Base-by-base conservation (phyloP, 2,113 vertebrate species). In the Pithys albifrons region DNA sequence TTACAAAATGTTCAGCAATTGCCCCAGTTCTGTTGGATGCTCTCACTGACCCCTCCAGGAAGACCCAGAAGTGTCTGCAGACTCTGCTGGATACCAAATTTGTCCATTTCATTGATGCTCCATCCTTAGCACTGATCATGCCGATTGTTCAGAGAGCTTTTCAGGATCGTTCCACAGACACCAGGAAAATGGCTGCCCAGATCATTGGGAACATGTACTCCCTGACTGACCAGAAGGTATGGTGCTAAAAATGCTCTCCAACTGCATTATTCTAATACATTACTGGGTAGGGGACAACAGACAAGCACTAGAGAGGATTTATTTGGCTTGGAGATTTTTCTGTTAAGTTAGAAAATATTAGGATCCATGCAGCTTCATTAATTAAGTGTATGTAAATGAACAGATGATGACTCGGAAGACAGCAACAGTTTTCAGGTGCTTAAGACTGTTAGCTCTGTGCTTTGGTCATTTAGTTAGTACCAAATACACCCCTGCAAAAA, bases 201-300 rank as follows among this genome's bases (percentile, higher is more conserved):
- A 99, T 99, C 89, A 99, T 99, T 52, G 99, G 99, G 92, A 99
- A 99, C 98, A 99, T 99, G 99, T 99, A 99, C 97, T 99, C 99
- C 14, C 98, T 99, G 76, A 99, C 99, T 1, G 99, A 99, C 94
- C 99, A 99, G 97, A 99, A 99, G 99, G 99, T 99, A 69, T 0
- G 0, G 35, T 39, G 45, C 83, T n/a, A 14, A 19, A 62, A 57
- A 10, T 7, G 4, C 49, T 51, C n/a, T 62, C 55, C 23, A 2
- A 14, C 43, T 28, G 8, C 14, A 2, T 46, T 67, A 46, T 43
- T 49, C 41, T 55, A 23, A 33, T 9, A 76, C 20, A 24, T 43
- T 45, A 8, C 45, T 52, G 35, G 19, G 33, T 28, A 29, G 41
- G 57, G 62, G 59, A 15, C 49, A 35, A 78, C 41, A n/a, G 43